Evolutionary conservation across 2,888 invertebrate species (phyloP), one percentile per base, ranked within the genome.

Genomic region (Campaea margaritaria): DNA sequence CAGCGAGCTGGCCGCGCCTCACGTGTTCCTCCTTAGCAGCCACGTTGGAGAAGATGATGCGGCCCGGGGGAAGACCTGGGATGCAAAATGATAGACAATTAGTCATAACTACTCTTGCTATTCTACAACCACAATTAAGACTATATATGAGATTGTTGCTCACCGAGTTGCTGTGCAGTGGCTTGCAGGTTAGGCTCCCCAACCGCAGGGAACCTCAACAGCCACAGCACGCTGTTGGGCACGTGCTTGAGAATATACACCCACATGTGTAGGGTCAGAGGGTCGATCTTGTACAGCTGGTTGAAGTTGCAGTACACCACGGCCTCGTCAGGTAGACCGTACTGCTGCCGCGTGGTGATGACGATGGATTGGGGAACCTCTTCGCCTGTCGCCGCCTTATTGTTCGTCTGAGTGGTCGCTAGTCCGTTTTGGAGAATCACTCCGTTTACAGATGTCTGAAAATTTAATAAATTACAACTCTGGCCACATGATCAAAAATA

Each of bases 1-100:
- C 99, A 0, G 99, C 99, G 65, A 99, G 90, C 86, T 99, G 99
- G 0, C 99, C 99, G 21, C 99, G 95, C 12, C 99, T 93, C 0
- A 99, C 99, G 83, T 99, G 99, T 84, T 99, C 99, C 82, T 99
- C 98, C 79, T 99, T 99, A 1, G 99, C 99, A 0, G 99, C 99
- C 10, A 99, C 99, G 87, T 99, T 99, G 15, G 99, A 99, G 93
- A 99, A 99, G 63, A 99, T 95, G 69, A 99, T 96, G 64, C 97
- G 94, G 10, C 96, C 96, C 0, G 96, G 94, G 0, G 96, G 94
- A 15, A 98, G 87, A 51, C 96, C 94, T 94, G 70, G 31, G 10
- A 45, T 28, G 0, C 2, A 14, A 41, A 41, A 41, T 14, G 15
- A n/a, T n/a, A n/a, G 38, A 38, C 1, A 34, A 5, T 34, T 2